A percentile compares a stretch with the other conserved stretches of the same genome.
These are phyloP conservation scores for Clarias fuscus DNA, from an alignment of 2,797 vertebrate genomes.

Conservation along the genomic window DNA sequence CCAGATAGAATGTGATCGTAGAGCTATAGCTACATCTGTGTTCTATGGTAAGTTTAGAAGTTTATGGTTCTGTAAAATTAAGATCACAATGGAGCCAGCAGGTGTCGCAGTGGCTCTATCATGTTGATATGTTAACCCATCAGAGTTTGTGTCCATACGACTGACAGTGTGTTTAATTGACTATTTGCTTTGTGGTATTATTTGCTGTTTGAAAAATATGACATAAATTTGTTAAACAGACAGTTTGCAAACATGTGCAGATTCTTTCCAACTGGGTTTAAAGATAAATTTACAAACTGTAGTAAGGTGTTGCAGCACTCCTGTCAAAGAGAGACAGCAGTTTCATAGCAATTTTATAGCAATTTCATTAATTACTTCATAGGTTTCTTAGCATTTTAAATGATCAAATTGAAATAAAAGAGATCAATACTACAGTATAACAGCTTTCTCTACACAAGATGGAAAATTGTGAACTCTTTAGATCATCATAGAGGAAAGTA, in stretches of 20 bases:
- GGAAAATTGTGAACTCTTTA: not conserved
- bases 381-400: not conserved
- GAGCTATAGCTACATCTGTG: not conserved
- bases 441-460: not conserved
- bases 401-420: not conserved
- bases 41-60: not conserved
- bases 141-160: not conserved
- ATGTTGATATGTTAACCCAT: not conserved
- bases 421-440: not conserved
- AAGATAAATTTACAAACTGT: not conserved
- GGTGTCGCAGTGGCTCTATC: constrained; percentile 9
- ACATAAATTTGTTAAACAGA: not conserved
- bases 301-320: too few species aligned
- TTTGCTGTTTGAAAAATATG: not conserved
- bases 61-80: not conserved
- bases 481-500: not conserved
- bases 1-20: not conserved
- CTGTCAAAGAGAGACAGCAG: too few species aligned
- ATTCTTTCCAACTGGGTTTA: not conserved
- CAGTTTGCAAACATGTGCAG: not conserved
- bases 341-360: not conserved
- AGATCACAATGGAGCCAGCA: constrained; percentile 7
- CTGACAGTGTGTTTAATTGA: not conserved
- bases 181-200: not conserved
- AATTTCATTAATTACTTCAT: not conserved